phyloP scores from a whole-genome alignment of 2,797 vertebrate species.

The Crypturellus tataupa region DNA sequence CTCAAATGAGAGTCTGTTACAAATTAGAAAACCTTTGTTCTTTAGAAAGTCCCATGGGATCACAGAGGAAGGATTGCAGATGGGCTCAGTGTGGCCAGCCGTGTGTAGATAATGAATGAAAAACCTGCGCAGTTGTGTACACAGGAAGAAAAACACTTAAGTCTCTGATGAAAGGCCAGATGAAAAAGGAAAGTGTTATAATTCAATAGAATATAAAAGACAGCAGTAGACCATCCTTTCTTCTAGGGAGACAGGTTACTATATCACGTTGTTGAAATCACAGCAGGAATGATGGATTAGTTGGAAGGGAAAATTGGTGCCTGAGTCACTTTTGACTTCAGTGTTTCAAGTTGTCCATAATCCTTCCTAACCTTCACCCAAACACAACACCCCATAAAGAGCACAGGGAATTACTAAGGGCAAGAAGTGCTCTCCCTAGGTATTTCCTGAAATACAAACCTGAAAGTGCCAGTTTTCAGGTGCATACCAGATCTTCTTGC shows the following conservation, averaged over 20 bases:
- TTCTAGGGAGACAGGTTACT: constrained; percentile 70
- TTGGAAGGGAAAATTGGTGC: constrained; percentile 63
- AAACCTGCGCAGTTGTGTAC: constrained; percentile 54
- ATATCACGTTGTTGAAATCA: constrained; percentile 70
- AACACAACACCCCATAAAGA: constrained; percentile 52
- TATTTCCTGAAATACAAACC: constrained; percentile 77
- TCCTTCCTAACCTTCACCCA: constrained; percentile 29
- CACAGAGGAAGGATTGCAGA: constrained; percentile 50
- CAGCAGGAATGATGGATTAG: constrained; percentile 80
- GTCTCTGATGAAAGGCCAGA: constrained; percentile 80
- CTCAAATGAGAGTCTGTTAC: constrained; percentile 75
- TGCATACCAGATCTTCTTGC: constrained; percentile 49
- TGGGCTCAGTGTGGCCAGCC: constrained; percentile 69
- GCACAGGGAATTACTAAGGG: constrained; percentile 42
- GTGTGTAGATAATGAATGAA: constrained; percentile 74
- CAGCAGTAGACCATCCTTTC: constrained; percentile 63
- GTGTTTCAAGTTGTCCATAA: constrained; percentile 61
- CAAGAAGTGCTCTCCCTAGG: constrained; percentile 49
- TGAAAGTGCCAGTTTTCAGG: constrained; percentile 56
- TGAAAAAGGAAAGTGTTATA: constrained; percentile 83
- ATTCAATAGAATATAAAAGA: constrained; percentile 79
- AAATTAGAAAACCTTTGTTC: constrained; percentile 78
- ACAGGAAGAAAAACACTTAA: constrained; percentile 80
- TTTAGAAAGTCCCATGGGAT: constrained; percentile 65
- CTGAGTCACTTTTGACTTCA: constrained; percentile 51